Percentiles rank a stretch among this genome's conserved stretches.
Evolutionary conservation across 2,888 invertebrate species (phyloP).

Genomic region (Adelognathus sp.): DNA sequence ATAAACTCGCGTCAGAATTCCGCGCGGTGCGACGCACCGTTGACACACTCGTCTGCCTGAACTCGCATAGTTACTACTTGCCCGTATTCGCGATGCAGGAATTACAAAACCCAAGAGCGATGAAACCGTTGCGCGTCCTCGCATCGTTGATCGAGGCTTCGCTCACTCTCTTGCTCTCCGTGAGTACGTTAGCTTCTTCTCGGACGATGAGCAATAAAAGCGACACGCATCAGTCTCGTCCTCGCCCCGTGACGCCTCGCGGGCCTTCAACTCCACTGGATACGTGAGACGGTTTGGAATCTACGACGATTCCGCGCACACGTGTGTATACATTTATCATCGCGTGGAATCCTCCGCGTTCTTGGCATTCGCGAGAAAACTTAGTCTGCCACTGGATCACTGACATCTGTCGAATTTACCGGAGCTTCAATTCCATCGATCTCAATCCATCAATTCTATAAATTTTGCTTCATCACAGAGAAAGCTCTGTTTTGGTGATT

Average conservation of each 20-base stretch:
- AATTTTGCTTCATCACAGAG: no score
- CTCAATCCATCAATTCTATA: no score
- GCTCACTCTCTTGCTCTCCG: not conserved
- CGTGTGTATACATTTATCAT: slow-evolving; percentile 14
- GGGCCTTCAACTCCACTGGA: not conserved
- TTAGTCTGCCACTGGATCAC: not conserved
- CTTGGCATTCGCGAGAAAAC: slow-evolving; percentile 16
- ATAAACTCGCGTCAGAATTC: slow-evolving; percentile 11
- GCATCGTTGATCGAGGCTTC: slow-evolving; percentile 3
- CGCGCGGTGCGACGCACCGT: slow-evolving; percentile 24
- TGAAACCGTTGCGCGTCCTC: slow-evolving; percentile 30
- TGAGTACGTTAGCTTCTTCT: slow-evolving; percentile 1
- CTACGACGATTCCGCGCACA: not conserved
- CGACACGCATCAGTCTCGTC: slow-evolving; percentile 1
- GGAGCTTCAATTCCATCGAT: no score
- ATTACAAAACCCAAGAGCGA: slow-evolving; percentile 34
- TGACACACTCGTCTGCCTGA: slow-evolving; percentile 32
- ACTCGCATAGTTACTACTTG: slow-evolving; percentile 11
- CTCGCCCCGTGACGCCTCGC: not conserved
- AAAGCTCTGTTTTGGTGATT: no score
- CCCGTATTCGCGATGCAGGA: slow-evolving; percentile 3
- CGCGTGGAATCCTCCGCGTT: slow-evolving; percentile 29
- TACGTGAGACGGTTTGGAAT: slow-evolving; percentile 36
- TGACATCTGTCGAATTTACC: not conserved
- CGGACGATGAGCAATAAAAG: not conserved